Percentiles rank a stretch among this genome's conserved stretches.
Conservation (phyloP, 1,140 invertebrate species). For the Belonocnema kinseyi region DNA sequence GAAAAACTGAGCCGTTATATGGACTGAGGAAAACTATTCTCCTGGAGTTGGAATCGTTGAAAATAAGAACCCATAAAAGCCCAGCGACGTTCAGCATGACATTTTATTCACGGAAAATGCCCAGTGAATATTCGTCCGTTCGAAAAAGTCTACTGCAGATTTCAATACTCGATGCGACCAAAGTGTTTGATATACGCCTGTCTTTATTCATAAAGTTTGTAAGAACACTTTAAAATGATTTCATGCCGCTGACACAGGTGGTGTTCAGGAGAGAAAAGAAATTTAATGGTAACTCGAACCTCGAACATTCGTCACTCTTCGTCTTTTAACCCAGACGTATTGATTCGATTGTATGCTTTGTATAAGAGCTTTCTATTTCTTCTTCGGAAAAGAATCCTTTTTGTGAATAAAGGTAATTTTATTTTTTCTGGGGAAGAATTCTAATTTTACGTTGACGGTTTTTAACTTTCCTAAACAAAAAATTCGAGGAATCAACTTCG, state of each 20-base stretch:
- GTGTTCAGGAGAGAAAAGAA: not conserved
- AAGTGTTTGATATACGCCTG: not conserved
- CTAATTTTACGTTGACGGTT: not conserved
- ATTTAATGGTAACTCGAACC: slow-evolving; percentile 18
- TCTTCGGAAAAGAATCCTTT: slow-evolving; percentile 8
- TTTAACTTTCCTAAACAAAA: not conserved
- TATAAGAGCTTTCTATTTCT: not conserved
- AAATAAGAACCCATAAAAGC: slow-evolving; percentile 46
- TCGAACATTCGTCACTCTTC: slow-evolving; percentile 28
- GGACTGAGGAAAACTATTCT: slow-evolving; percentile 50
- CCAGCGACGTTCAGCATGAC: slow-evolving; percentile 34
- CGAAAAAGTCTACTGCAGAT: slow-evolving; percentile 45
- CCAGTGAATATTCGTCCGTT: slow-evolving; percentile 57
- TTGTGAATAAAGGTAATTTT: slow-evolving; percentile 3
- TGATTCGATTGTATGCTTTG: slow-evolving; percentile 28
- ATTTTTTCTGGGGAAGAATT: not conserved
- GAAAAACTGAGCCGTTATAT: slow-evolving; percentile 49
- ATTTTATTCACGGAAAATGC: slow-evolving; percentile 52
- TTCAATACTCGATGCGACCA: not conserved
- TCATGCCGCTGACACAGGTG: not conserved
- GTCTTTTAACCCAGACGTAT: slow-evolving; percentile 20
- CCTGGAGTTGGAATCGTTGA: slow-evolving; percentile 50
- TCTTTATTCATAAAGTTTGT: not conserved
- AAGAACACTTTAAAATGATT: not conserved
- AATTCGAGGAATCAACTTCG: no score